Base-by-base conservation (phyloP, 2,113 vertebrate species). In the Ictalurus furcatus region DNA sequence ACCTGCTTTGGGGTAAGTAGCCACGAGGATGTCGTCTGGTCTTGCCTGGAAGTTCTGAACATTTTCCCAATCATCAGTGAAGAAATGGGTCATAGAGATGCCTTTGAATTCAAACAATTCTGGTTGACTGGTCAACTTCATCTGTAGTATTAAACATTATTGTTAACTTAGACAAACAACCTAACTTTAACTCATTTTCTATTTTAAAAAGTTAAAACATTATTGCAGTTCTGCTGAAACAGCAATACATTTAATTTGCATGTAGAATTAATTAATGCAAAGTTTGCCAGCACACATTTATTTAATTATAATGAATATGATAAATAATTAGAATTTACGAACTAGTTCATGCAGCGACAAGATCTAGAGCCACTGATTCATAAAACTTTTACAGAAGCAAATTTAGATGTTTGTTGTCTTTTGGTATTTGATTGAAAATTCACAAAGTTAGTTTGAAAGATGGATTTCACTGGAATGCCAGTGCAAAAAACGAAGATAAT, bases 1-100 rank as follows among this genome's bases (percentile, higher is more conserved):
- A 97, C 97, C 97, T 95, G 96, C 94, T 94, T 97, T 97, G 25
- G 96, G 95, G 85, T 95, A 97, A 19, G 96, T 95, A 23, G 94
- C 96, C 63, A 97, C 94, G 34, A 97, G 89, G 54, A 97, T 94
- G 63, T 97, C 96, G 54, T 97, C 95, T 1, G 96, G 92, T 89
- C 93, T 95, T 11, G 96, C 96, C 89, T 96, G 82, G 44, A 97
- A 97, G 44, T 90, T 93, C 89, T 96, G 93, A 7, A 97, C 67
- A 6, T 93, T 91, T n/a, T 92, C 93, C 96, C 96, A 97, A 92
- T 96, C 96, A 40, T 96, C 90, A 6, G 92, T 94, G 23, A 93
- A 93, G n/a, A 81, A 28, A 48, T 86, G 85, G 8, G 6, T 63
- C 91, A 97, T 92, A 25, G 85, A 91, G 40, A 97, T 86, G 16